Evolutionary conservation across 1,140 invertebrate species (phyloP).

Genomic region (Ceratoteleas bidentatus): DNA sequence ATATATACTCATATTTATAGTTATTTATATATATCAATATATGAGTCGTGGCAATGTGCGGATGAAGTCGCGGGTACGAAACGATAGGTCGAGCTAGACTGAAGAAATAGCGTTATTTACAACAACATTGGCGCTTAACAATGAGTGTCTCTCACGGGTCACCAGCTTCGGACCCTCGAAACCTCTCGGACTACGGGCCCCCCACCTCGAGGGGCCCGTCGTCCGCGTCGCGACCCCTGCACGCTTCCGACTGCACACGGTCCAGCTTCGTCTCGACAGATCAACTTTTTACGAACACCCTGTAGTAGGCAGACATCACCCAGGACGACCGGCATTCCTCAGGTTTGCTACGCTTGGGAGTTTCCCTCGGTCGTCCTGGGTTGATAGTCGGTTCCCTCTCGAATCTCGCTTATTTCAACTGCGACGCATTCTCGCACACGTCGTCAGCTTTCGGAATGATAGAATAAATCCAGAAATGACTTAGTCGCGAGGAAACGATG

Average conservation of each 20-base stretch:
- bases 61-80: slow-evolving; percentile 49
- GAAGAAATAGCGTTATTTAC: slow-evolving; percentile 65
- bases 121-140: slow-evolving; percentile 59
- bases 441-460: slow-evolving; percentile 28
- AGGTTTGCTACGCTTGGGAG: not conserved
- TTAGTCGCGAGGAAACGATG: slow-evolving; percentile 52
- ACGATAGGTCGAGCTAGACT: slow-evolving; percentile 59
- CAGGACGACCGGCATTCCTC: slow-evolving; percentile 6
- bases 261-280: slow-evolving; percentile 63
- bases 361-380: slow-evolving; percentile 10
- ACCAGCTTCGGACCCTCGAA: slow-evolving; percentile 11
- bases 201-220: not conserved
- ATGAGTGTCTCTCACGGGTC: slow-evolving; percentile 28
- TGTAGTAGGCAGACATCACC: slow-evolving; percentile 39
- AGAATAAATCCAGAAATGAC: slow-evolving; percentile 46
- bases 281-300: slow-evolving; percentile 70
- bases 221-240: not conserved
- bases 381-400: not conserved
- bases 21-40: slow-evolving; percentile 43
- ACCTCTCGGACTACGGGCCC: not conserved
- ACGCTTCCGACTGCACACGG: not conserved
- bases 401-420: too few species aligned
- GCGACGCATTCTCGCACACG: not conserved
- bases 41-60: slow-evolving; percentile 45
- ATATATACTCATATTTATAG: not conserved